Evolutionary conservation across 53 echinoderm and acorn worm genomes (phyloP).

Genomic region (Actinopyga echinites): DNA sequence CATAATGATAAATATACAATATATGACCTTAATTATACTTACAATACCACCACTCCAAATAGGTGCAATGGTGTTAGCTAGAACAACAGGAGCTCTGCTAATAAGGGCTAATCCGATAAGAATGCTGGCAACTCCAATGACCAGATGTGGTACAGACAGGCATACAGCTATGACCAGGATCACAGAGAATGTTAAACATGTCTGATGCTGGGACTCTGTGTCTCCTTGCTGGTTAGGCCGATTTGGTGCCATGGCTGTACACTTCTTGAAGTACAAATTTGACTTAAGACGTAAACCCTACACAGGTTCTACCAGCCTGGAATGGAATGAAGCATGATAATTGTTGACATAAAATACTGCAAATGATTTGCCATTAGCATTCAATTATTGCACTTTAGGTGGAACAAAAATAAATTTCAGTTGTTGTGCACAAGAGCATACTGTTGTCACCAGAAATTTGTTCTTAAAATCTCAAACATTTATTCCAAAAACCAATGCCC

Average conservation of each 20-base stretch:
- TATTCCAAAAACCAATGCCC: too few species aligned
- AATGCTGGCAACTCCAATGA: constrained; percentile 68
- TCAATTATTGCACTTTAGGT: too few species aligned
- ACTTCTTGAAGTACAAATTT: too few species aligned
- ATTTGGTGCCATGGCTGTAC: neutral
- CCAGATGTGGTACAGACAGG: constrained; percentile 82
- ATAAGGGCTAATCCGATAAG: constrained; percentile 76
- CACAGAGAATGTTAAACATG: constrained; percentile 9
- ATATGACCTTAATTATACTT: constrained; percentile 42
- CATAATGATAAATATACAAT: neutral
- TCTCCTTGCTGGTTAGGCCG: neutral
- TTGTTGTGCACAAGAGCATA: too few species aligned
- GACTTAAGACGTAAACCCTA: too few species aligned
- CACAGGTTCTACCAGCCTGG: too few species aligned
- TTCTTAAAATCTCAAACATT: too few species aligned
- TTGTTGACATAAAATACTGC: too few species aligned
- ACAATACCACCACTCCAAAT: constrained; percentile 93
- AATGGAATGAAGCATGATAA: too few species aligned
- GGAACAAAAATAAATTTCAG: too few species aligned
- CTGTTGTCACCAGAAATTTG: too few species aligned
- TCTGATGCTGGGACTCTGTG: neutral
- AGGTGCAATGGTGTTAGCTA: constrained; percentile 88
- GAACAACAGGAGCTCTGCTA: constrained; percentile 71
- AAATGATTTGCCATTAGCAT: too few species aligned
- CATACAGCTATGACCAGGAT: constrained; percentile 43